These are phyloP conservation scores for Mallotus villosus DNA, from an alignment of 2,797 vertebrate species.

Conservation along the genomic window DNA sequence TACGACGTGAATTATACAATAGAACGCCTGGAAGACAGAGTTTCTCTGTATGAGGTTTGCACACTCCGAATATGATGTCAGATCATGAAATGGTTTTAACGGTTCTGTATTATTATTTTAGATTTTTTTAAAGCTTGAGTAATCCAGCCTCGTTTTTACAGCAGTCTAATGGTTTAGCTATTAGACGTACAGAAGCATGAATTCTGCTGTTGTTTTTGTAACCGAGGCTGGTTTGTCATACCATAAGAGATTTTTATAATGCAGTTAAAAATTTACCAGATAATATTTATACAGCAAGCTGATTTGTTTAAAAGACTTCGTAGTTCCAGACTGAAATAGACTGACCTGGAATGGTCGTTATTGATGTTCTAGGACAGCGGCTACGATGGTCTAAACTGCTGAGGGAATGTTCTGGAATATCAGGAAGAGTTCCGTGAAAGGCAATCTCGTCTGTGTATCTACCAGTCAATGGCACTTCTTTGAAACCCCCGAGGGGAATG, in stretches of 20 bases:
- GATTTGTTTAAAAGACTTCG: not conserved
- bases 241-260: constrained; percentile 16
- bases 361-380: not conserved
- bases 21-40: constrained; percentile 33
- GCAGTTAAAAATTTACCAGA: too few relatives aligned
- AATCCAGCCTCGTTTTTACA: constrained; percentile 41
- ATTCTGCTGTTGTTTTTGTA: constrained; percentile 31
- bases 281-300: too few relatives aligned
- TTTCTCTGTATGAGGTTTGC: constrained; percentile 31
- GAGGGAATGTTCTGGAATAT: constrained; percentile 32
- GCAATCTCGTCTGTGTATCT: constrained; percentile 30
- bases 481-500: constrained; percentile 63
- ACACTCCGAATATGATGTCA: constrained; percentile 64
- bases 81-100: constrained; percentile 57
- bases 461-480: constrained; percentile 65
- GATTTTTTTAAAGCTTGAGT: constrained; percentile 25
- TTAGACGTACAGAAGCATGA: constrained; percentile 48
- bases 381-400: constrained; percentile 17
- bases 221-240: constrained; percentile 14
- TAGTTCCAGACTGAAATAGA: not conserved
- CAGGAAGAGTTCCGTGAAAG: not conserved
- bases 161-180: constrained; percentile 51
- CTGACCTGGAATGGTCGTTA: constrained; percentile 42
- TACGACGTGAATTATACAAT: not conserved
- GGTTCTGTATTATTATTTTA: constrained; percentile 40